Evolutionary conservation across 64 coral and sea anemone species (phyloP).

Genomic region (Anthopleura sola): DNA sequence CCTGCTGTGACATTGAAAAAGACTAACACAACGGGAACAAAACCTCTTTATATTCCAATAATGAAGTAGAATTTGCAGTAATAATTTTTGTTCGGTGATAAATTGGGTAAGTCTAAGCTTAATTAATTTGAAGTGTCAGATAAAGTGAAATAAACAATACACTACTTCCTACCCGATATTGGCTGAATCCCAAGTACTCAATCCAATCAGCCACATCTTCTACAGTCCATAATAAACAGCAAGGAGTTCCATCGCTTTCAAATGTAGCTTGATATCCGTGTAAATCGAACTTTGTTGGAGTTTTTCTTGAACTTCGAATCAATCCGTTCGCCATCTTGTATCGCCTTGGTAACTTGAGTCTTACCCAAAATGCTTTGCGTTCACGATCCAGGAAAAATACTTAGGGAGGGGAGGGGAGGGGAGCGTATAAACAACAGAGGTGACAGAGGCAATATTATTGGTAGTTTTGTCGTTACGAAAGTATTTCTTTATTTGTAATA

Average conservation of each 20-base stretch:
- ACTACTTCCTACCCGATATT: constrained; percentile 74
- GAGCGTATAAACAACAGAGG: too few species aligned
- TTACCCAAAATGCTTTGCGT: neutral
- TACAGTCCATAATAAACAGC: constrained; percentile 72
- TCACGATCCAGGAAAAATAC: neutral
- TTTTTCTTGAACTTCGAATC: constrained; percentile 70
- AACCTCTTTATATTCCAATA: neutral
- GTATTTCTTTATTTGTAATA: too few species aligned
- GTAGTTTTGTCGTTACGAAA: too few species aligned
- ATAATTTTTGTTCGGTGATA: neutral
- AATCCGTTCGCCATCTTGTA: constrained; percentile 72
- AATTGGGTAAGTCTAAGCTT: neutral
- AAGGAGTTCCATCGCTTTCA: constrained; percentile 82
- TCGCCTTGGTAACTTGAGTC: constrained; percentile 50
- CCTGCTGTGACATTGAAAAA: neutral
- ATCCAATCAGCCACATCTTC: constrained; percentile 98
- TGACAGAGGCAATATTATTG: neutral
- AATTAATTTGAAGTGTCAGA: neutral
- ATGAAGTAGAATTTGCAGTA: neutral
- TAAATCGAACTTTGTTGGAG: constrained; percentile 80
- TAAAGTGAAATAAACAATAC: too few species aligned
- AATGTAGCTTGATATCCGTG: constrained; percentile 79
- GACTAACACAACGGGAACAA: neutral
- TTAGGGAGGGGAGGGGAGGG: neutral
- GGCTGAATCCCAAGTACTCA: constrained; percentile 74